Base-by-base conservation (phyloP, 2,888 invertebrate genomes). In the Brachyopa scutellaris region DNA sequence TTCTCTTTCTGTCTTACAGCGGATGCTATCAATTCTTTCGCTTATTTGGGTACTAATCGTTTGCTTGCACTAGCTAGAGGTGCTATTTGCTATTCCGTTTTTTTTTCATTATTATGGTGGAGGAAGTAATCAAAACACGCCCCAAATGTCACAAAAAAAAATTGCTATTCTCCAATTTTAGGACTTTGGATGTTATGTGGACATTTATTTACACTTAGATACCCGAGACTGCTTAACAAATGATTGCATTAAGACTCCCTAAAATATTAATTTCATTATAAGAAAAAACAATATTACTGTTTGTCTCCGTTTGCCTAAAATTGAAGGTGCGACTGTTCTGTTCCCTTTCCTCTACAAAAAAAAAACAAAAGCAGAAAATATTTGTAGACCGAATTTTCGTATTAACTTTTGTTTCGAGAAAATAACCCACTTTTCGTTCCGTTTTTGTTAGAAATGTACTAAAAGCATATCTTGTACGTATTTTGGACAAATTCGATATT, bases 291-390 rank as follows among this genome's bases (percentile, higher is more conserved):
- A 33, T 26, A n/a, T 15, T 36, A n/a, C 21, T 77, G 42, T 55
- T 69, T 53, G 53, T 51, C 31, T 55, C 42, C 21, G 38, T 69
- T 55, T n/a, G 38, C 7, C 29, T 9, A 53, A 47, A 11, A 38
- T n/a, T 40, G 33, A 33, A 77, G 55, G 70, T 57, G 59, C 47
- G 33, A 76, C 38, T 57, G 40, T 57, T n/a, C 33, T 69, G 17
- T 17, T 57, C 29, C 36, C 62, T 53, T 47, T 19, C 62, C 72
- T 53, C 31, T 13, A 17, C 23, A 64, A 59, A 26, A 73, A 64
- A 47, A 69, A 77, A 70, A 76, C 69, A 53, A 69, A 51, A 62
- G 23, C 29, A 33, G 15, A 42, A 21, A 23, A 59, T 47, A 38
- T 55, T 45, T 31, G 7, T 3, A 23, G 7, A 29, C 21, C n/a